phyloP scores from a whole-genome alignment of 2,113 vertebrate species.

The Oryzias celebensis region DNA sequence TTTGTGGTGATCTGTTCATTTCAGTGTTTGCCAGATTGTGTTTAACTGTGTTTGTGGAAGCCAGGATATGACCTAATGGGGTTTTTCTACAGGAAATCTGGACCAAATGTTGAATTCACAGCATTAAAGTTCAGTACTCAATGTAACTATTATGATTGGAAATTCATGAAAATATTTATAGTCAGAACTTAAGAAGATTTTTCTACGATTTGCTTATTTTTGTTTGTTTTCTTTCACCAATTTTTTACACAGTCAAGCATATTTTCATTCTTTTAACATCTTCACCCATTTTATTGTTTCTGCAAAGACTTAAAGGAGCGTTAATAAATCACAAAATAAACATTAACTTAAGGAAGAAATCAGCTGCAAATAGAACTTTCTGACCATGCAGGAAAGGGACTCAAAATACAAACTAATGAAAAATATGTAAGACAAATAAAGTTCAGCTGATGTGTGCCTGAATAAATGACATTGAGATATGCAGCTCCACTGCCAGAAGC shows the following conservation, averaged over 20 bases:
- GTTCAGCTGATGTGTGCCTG: conserved; percentile 3
- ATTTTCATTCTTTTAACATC: background rate
- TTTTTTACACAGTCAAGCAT: background rate
- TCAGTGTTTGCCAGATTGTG: conserved; percentile 17
- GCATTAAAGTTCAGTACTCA: conserved; percentile 39
- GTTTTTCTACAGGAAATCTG: conserved; percentile 46
- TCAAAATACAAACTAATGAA: background rate
- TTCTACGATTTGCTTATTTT: too few species aligned
- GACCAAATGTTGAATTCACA: conserved; percentile 55
- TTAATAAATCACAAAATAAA: background rate
- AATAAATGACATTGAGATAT: background rate
- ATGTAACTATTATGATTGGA: conserved; percentile 12
- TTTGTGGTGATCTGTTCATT: conserved; percentile 1
- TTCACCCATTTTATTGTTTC: background rate
- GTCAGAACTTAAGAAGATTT: too few species aligned
- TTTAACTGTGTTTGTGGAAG: conserved; percentile 46
- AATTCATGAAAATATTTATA: too few species aligned
- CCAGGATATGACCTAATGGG: conserved; percentile 58
- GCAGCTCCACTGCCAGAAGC: background rate
- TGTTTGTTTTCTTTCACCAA: too few species aligned
- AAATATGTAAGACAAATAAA: conserved; percentile 13
- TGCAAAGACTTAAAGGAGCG: background rate
- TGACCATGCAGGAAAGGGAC: conserved; percentile 11
- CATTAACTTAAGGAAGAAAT: background rate
- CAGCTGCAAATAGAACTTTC: background rate